Evolutionary conservation across 92 coral and sea anemone genomes (phyloP), one percentile per base, ranked within the genome.

Genomic region (Palythoa grandis): DNA sequence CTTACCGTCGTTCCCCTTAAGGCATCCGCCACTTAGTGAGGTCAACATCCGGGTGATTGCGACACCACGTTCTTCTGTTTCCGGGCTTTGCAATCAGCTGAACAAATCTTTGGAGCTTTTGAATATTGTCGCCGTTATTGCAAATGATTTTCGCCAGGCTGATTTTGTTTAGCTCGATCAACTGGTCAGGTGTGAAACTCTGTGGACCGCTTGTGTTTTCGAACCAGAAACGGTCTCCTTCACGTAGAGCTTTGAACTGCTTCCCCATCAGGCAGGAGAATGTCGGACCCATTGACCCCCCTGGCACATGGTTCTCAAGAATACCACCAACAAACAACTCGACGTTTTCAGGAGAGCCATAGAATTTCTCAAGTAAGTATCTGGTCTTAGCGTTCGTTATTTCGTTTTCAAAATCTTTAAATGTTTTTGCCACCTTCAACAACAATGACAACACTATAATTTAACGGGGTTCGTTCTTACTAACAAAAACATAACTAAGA

Each of bases 171-270:
- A 80, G 61, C 40, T 80, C 74, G 12, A 65, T 4, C 72, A 80
- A 16, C 72, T 80, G 85, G 12, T 15, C 74, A 19, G 60, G 20
- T 15, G 85, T 80, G 15, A 80, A 80, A 13, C 73, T 70, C 20
- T 80, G 85, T 2, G 74, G 74, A 3, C 85, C 85, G 2, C 5
- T 56, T 20, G 20, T 65, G 73, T 80, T 80, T 50, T 80, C 85
- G 37, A 63, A 80, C 85, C 85, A 80, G 75, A 80, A 80, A 10
- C 85, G 60, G 85, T 80, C 85, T 22, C 85, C 85, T 39, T 63
- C 85, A 15, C 85, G 85, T 6, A 80, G 85, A 35, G 74, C 85
- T 23, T 66, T 24, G 61, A 80, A 80, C 74, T 80, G 85, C 13
- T 20, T 80, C 4, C 85, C 85, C 85, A 80, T 80, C 15, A 80